These are phyloP conservation scores for Phrynocephalus guinanensis DNA, from an alignment of 2,797 vertebrate genomes.

Conservation along the genomic window DNA sequence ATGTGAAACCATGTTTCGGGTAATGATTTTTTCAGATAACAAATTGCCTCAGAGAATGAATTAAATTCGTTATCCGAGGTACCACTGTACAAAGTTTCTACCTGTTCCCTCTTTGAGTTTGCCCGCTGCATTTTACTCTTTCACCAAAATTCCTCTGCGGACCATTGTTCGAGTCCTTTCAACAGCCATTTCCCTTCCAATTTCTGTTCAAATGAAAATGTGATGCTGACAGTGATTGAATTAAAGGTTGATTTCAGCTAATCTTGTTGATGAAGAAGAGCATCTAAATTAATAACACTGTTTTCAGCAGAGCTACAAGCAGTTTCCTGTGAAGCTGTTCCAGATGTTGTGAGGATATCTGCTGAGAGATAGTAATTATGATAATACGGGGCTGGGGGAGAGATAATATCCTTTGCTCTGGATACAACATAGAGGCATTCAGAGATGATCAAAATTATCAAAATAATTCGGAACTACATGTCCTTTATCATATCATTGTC, in stretches of 20 bases:
- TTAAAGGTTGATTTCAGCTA: slow-evolving; percentile 26
- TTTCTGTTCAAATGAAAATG: background rate
- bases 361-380: background rate
- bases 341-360: background rate
- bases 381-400: too few relatives aligned
- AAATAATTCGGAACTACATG: background rate
- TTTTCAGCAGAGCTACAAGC: background rate
- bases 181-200: background rate
- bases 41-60: too few relatives aligned
- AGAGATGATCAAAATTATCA: background rate
- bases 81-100: background rate
- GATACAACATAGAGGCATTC: background rate
- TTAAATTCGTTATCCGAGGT: too few relatives aligned
- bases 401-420: too few relatives aligned
- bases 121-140: background rate
- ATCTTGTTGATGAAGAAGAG: slow-evolving; percentile 9
- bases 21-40: too few relatives aligned
- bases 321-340: background rate
- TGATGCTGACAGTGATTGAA: slow-evolving; percentile 3
- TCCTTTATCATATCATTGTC: background rate
- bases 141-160: slow-evolving; percentile 15
- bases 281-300: slow-evolving; percentile 2
- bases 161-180: background rate
- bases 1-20: too few relatives aligned
- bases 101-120: background rate